phyloP scores from a whole-genome alignment of 1,140 invertebrate genomes.

The Drosophila azteca region DNA sequence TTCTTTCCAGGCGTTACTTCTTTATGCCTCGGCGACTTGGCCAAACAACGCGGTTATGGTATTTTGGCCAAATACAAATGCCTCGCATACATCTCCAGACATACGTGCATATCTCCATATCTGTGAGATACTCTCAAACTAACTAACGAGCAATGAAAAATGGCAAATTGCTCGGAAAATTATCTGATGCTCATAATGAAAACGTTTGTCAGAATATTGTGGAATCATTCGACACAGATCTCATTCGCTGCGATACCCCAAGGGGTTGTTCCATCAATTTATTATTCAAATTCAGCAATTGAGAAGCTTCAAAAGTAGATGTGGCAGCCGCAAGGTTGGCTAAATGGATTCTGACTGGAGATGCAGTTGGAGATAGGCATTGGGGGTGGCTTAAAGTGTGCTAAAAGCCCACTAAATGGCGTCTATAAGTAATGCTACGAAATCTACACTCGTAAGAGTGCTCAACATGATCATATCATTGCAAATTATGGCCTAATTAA shows the following conservation, averaged over 20 bases:
- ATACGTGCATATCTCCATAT: neutral
- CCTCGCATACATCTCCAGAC: slow-evolving; percentile 22
- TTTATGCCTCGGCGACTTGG: slow-evolving; percentile 57
- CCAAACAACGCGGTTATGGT: slow-evolving; percentile 63
- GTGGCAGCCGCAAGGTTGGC: slow-evolving; percentile 38
- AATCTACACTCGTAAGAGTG: too few relatives aligned
- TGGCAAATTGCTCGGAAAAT: slow-evolving; percentile 77
- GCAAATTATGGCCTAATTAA: too few relatives aligned
- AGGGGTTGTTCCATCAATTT: slow-evolving; percentile 34
- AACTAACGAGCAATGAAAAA: slow-evolving; percentile 69
- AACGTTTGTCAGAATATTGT: slow-evolving; percentile 69
- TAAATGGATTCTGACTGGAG: slow-evolving; percentile 13
- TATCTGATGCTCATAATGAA: slow-evolving; percentile 71
- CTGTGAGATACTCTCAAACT: slow-evolving; percentile 24
- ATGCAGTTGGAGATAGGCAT: slow-evolving; percentile 5
- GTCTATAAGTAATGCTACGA: too few relatives aligned
- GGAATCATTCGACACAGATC: slow-evolving; percentile 65
- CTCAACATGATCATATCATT: too few relatives aligned
- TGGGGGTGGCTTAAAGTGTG: slow-evolving; percentile 3
- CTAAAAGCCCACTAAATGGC: too few relatives aligned
- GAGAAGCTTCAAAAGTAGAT: slow-evolving; percentile 35
- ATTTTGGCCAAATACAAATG: slow-evolving; percentile 70
- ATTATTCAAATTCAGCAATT: slow-evolving; percentile 57
- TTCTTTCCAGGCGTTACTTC: slow-evolving; percentile 48
- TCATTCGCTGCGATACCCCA: slow-evolving; percentile 38